These are phyloP conservation scores for Eledona agricola DNA, from an alignment of 2,888 invertebrate genomes.

Conservation along the genomic window DNA sequence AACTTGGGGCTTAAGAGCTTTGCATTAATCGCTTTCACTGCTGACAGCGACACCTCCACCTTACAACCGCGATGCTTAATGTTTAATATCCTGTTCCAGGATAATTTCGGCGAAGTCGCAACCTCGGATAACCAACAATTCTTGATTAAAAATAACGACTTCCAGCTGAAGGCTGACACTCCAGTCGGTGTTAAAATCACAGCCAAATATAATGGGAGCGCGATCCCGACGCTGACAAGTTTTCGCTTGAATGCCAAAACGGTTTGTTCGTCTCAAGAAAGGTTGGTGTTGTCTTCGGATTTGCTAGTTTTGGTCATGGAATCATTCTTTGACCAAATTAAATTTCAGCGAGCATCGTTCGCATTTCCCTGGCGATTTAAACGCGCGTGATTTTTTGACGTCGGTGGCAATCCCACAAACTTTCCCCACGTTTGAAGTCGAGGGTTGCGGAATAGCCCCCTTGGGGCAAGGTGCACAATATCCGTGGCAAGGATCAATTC, in stretches of 20 bases:
- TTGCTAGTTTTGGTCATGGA: too few relatives aligned
- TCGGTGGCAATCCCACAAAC: constrained; percentile 10
- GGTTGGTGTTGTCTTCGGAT: constrained; percentile 46
- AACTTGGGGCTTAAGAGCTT: constrained; percentile 2
- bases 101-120: constrained; percentile 36
- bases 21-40: too few relatives aligned
- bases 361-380: constrained; percentile 43
- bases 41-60: too few relatives aligned
- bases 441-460: constrained; percentile 25
- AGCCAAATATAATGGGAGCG: constrained; percentile 49
- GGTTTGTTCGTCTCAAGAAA: constrained; percentile 48
- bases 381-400: constrained; percentile 39
- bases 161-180: constrained; percentile 42
- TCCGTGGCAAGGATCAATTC: constrained; percentile 43
- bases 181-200: constrained; percentile 46
- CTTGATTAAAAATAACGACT: constrained; percentile 49
- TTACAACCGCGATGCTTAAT: too few relatives aligned
- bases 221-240: constrained; percentile 48
- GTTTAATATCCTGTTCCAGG: constrained; percentile 41
- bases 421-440: constrained; percentile 25
- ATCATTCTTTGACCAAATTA: too few relatives aligned
- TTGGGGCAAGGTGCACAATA: constrained; percentile 19
- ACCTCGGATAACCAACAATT: constrained; percentile 40
- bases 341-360: constrained; percentile 4
- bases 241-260: constrained; percentile 54